Conservation (phyloP, 2,797 vertebrate genomes). For the Hylomyscus alleni region DNA sequence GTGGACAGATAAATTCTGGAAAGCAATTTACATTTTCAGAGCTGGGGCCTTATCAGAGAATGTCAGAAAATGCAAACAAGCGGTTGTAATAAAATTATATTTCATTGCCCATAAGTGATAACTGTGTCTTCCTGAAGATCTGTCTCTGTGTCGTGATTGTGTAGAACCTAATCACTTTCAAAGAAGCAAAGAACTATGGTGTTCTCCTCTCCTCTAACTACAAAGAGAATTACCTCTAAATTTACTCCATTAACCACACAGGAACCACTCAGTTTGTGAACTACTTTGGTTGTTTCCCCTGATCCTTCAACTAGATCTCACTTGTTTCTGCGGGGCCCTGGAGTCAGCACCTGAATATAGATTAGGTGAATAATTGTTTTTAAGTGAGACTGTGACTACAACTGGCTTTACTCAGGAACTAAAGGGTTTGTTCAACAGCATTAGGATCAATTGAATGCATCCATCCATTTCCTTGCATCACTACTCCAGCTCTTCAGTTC, state of each 20-base stretch:
- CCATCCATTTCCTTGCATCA: slow-evolving; percentile 9
- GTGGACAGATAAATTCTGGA: slow-evolving; percentile 58
- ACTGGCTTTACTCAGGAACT: slow-evolving; percentile 25
- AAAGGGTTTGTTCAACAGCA: background rate
- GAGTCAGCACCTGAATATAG: background rate
- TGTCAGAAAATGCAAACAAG: slow-evolving; percentile 77
- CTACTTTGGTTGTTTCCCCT: background rate
- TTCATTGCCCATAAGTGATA: slow-evolving; percentile 74
- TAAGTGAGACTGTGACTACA: background rate
- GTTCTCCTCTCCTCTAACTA: background rate
- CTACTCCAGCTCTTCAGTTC: background rate
- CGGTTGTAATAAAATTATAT: slow-evolving; percentile 74
- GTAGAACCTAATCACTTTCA: slow-evolving; percentile 34
- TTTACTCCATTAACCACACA: slow-evolving; percentile 41
- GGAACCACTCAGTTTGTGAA: slow-evolving; percentile 43
- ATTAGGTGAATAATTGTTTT: slow-evolving; percentile 11
- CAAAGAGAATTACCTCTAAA: slow-evolving; percentile 49
- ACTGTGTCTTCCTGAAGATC: slow-evolving; percentile 67
- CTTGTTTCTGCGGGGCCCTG: background rate
- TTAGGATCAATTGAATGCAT: slow-evolving; percentile 24
- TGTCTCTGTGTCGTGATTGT: slow-evolving; percentile 64
- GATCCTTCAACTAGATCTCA: background rate
- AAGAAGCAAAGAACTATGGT: slow-evolving; percentile 50
- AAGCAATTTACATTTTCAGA: slow-evolving; percentile 67
- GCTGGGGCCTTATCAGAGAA: slow-evolving; percentile 44